phyloP scores from a whole-genome alignment of 2,797 vertebrate species.

The Amazonetta brasiliensis region DNA sequence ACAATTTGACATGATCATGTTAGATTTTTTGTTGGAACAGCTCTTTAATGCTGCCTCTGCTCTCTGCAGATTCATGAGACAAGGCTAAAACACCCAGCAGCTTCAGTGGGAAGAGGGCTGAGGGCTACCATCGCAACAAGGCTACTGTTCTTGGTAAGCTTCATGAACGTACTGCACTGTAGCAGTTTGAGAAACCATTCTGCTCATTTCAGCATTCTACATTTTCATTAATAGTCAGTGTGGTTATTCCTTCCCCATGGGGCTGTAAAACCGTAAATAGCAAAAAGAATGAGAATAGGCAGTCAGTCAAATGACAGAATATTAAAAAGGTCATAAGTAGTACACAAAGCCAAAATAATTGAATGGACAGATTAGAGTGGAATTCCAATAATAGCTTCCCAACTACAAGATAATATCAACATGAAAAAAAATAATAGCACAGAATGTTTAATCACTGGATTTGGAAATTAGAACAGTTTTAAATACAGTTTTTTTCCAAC shows the following conservation, averaged over 20 bases:
- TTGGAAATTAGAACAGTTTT: background rate
- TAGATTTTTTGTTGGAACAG: background rate
- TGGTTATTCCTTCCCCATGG: background rate
- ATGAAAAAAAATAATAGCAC: background rate
- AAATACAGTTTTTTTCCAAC: background rate
- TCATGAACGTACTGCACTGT: background rate
- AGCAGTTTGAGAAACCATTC: background rate
- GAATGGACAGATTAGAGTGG: background rate
- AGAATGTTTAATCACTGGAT: background rate
- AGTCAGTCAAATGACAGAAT: constrained; percentile 12
- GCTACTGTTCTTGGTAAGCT: background rate
- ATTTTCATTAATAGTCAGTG: background rate
- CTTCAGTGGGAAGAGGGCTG: background rate
- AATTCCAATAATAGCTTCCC: background rate
- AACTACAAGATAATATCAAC: background rate
- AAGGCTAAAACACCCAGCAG: background rate
- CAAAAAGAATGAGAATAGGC: constrained; percentile 20
- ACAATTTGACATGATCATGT: background rate
- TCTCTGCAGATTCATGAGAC: background rate
- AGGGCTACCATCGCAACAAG: background rate
- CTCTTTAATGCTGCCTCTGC: background rate
- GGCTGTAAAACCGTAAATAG: constrained; percentile 4
- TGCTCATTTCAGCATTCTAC: background rate
- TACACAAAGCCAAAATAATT: background rate
- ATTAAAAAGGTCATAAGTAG: constrained; percentile 35